A percentile compares a stretch with the other conserved stretches of the same genome.
phyloP scores from a whole-genome alignment of 1,140 invertebrate species.

The Ostrea edulis region DNA sequence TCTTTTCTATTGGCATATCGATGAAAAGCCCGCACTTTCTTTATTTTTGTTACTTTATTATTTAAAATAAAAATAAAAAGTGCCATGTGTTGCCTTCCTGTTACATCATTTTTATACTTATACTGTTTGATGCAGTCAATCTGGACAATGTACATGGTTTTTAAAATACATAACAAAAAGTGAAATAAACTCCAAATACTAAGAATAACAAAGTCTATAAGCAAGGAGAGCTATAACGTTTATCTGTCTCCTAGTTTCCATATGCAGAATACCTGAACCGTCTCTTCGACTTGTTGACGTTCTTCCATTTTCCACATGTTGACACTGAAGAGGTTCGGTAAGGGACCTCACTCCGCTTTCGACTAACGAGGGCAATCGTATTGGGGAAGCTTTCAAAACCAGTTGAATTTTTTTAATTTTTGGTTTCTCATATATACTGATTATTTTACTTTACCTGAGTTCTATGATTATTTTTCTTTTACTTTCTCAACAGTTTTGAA shows the following conservation, averaged over 20 bases:
- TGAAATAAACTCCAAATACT: too few relatives aligned
- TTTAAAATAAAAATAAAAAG: too few relatives aligned
- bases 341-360: background rate
- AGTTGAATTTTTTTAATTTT: background rate
- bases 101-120: conserved; percentile 30
- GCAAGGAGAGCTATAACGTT: too few relatives aligned
- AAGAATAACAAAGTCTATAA: too few relatives aligned
- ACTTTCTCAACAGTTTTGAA: background rate
- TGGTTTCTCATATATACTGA: background rate
- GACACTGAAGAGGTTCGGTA: background rate
- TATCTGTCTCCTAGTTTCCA: too few relatives aligned
- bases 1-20: too few relatives aligned
- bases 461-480: background rate
- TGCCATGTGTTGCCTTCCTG: background rate
- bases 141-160: background rate
- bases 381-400: background rate
- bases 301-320: conserved; percentile 28
- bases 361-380: background rate
- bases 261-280: background rate
- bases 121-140: too few relatives aligned
- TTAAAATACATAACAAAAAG: too few relatives aligned
- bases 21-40: too few relatives aligned
- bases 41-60: too few relatives aligned
- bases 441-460: background rate
- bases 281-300: background rate